These are phyloP conservation scores for Oreotrochilus melanogaster DNA, from an alignment of 2,113 vertebrate genomes.

Conservation along the genomic window DNA sequence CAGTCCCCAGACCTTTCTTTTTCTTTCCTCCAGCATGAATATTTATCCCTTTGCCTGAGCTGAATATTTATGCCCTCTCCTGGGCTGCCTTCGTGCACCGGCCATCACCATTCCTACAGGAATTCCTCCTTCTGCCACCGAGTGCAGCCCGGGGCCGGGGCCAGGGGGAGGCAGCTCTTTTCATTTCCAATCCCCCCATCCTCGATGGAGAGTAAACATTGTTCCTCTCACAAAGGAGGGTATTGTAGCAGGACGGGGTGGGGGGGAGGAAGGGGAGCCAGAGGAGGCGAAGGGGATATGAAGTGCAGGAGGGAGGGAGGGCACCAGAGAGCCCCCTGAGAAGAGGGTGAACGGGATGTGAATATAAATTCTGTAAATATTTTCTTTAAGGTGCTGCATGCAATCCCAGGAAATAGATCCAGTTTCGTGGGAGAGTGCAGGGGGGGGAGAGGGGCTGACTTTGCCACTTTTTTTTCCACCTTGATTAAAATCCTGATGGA, in stretches of 20 bases:
- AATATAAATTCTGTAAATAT: constrained; percentile 76
- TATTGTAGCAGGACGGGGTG: constrained; percentile 48
- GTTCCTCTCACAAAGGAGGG: constrained; percentile 58
- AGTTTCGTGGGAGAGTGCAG: neutral
- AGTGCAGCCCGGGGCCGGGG: neutral
- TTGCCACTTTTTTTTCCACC: neutral
- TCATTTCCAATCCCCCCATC: constrained; percentile 32
- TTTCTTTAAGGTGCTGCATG: constrained; percentile 64
- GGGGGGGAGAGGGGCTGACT: neutral
- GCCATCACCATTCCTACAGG: constrained; percentile 26
- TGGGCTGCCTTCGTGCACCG: neutral
- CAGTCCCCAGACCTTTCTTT: neutral
- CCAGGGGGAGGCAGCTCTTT: constrained; percentile 8
- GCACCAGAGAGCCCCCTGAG: constrained; percentile 23
- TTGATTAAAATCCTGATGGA: neutral
- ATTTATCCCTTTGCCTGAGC: neutral
- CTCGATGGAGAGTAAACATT: constrained; percentile 57
- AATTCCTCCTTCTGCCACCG: constrained; percentile 13
- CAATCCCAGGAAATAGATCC: constrained; percentile 69
- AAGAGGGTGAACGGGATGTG: constrained; percentile 56
- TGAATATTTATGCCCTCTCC: neutral
- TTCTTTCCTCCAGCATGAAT: constrained; percentile 42
- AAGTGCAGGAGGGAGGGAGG: neutral
- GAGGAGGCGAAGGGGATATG: constrained; percentile 1
- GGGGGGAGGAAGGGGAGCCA: neutral